Evolutionary conservation across 2,888 invertebrate genomes (phyloP).

Genomic region (Eupithecia abbreviata): DNA sequence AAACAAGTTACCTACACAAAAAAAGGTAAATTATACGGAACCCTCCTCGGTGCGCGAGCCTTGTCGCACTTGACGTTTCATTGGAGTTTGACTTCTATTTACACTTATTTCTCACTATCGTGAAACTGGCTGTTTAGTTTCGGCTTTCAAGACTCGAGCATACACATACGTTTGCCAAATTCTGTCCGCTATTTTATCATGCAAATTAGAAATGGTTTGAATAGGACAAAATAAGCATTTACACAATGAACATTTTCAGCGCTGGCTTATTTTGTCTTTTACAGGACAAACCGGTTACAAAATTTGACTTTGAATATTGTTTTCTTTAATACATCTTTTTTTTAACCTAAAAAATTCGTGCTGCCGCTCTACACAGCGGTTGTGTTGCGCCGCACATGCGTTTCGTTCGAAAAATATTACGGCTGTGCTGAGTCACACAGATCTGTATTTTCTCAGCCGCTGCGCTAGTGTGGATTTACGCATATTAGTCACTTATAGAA

Average conservation of each 20-base stretch:
- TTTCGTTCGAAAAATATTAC: too few species aligned
- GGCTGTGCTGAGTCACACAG: too few species aligned
- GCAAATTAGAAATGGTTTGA: slow-evolving; percentile 33
- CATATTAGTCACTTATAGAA: too few species aligned
- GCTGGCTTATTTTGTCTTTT: slow-evolving; percentile 6
- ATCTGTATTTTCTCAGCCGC: too few species aligned
- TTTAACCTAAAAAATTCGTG: too few species aligned
- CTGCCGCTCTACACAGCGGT: too few species aligned
- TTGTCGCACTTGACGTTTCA: too few species aligned
- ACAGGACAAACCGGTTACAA: slow-evolving; percentile 4
- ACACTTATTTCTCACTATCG: background rate
- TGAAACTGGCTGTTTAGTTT: slow-evolving; percentile 19
- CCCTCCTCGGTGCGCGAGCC: too few species aligned
- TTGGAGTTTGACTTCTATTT: slow-evolving; percentile 11
- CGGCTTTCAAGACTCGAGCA: slow-evolving; percentile 30
- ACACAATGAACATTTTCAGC: slow-evolving; percentile 21
- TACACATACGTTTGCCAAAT: slow-evolving; percentile 22
- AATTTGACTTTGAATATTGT: background rate
- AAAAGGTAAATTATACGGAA: too few species aligned
- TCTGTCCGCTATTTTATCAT: slow-evolving; percentile 30
- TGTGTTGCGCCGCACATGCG: too few species aligned
- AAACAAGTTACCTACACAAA: too few species aligned
- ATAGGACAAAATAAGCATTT: slow-evolving; percentile 27
- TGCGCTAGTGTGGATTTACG: too few species aligned
- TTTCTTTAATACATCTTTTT: background rate